Base-by-base conservation (phyloP, 2,113 vertebrate species). In the Microcebus lehilahytsara region DNA sequence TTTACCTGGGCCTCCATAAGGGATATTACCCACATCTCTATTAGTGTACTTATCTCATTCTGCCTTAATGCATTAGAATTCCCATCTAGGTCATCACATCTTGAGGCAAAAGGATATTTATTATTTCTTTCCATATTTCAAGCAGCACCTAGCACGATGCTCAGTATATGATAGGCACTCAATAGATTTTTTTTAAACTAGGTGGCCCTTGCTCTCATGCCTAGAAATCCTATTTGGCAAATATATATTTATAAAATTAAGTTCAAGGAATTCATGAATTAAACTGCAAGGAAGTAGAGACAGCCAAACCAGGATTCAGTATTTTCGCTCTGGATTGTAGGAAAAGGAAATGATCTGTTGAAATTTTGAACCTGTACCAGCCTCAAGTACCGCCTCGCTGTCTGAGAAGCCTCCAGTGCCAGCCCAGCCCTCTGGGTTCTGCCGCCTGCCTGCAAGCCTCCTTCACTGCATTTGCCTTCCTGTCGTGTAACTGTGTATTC, bases 211-310 rank as follows among this genome's bases (percentile, higher is more conserved):
- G 51, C 53, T 60, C 27, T 64, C 58, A 23, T 86, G 56, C 62
- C 67, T 53, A 94, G 30, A 96, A 97, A 85, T 80, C 6, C 23
- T 94, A 56, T 49, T 53, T 84, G 58, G n/a, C 30, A 94, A 97
- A 95, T 92, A 87, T 20, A 90, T 34, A 95, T 95, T 95, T 64
- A 83, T 49, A 93, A 89, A 96, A 95, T 75, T 85, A 95, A 95
- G 94, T 72, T 93, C 72, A 91, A 92, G 72, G 19, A 94, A 49
- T 92, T 83, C 78, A 96, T 42, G 71, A 89, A 86, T 92, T 92
- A 92, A 95, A 77, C 51, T 71, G 89, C 20, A 86, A 94, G 81
- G 60, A 91, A 85, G 56, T 71, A 13, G 30, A 95, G 46, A 85
- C 8, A 74, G 37, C 42, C 46, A 77, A 92, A 83, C 9, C 4